Evolutionary conservation across 1,140 invertebrate genomes (phyloP).

Genomic region (Trichonephila inaurata): DNA sequence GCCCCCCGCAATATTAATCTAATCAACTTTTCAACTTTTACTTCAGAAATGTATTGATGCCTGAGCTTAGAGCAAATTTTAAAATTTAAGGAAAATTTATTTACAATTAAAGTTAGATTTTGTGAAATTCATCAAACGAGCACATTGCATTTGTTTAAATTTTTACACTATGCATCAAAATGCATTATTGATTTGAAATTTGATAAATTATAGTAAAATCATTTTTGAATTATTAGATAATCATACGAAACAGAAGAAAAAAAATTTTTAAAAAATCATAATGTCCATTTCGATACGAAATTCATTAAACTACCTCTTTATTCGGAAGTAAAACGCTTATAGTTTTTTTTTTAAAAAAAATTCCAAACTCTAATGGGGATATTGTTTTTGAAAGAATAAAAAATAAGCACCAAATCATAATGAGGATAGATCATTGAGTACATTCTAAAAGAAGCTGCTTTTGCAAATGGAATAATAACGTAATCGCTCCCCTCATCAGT

Average conservation of each 20-base stretch:
- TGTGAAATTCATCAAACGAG: too few species aligned
- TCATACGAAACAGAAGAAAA: too few species aligned
- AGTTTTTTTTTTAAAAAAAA: background rate
- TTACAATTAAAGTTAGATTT: too few species aligned
- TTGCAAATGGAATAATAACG: conserved; percentile 49
- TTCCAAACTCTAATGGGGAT: background rate
- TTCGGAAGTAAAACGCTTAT: background rate
- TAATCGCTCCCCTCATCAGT: conserved; percentile 61
- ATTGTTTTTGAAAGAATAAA: background rate
- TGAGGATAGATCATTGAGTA: conserved; percentile 38
- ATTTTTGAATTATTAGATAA: background rate
- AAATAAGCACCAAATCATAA: background rate
- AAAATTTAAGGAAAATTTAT: too few species aligned
- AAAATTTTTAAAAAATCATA: background rate
- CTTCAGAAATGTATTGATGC: too few species aligned
- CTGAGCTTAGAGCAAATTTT: too few species aligned
- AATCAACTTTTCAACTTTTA: too few species aligned
- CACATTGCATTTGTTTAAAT: too few species aligned
- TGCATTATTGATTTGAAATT: too few species aligned
- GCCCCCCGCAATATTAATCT: too few species aligned
- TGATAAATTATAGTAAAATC: background rate
- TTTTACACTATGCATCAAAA: too few species aligned
- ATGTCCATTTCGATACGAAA: background rate
- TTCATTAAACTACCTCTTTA: conserved; percentile 29
- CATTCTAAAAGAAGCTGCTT: background rate